These are phyloP conservation scores for Drosophila mimica DNA, from an alignment of 2,888 invertebrate species.

Conservation along the genomic window DNA sequence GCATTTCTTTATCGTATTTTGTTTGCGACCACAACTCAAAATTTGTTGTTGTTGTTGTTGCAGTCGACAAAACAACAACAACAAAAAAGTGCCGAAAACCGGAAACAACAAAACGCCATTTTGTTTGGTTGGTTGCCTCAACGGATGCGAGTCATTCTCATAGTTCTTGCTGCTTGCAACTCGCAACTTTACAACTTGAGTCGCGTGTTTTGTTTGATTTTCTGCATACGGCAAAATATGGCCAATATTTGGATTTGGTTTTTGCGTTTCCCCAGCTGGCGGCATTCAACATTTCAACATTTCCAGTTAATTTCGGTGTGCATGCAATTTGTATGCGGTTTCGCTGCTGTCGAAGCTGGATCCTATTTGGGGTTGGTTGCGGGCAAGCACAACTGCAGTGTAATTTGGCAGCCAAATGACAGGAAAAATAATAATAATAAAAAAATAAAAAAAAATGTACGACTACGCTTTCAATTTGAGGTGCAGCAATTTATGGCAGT, in stretches of 20 bases:
- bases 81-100: constrained; percentile 25
- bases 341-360: constrained; percentile 16
- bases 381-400: constrained; percentile 9
- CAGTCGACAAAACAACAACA: not conserved
- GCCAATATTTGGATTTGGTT: constrained; percentile 65
- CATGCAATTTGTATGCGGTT: constrained; percentile 66
- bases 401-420: constrained; percentile 67
- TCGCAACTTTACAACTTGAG: constrained; percentile 20
- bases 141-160: constrained; percentile 37
- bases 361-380: not conserved
- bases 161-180: constrained; percentile 6
- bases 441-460: constrained; percentile 2
- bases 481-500: constrained; percentile 25
- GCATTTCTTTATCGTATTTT: constrained; percentile 18
- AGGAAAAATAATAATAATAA: constrained; percentile 1
- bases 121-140: constrained; percentile 58
- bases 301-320: constrained; percentile 64
- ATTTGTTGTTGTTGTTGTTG: constrained; percentile 12
- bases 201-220: constrained; percentile 54
- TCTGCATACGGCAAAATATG: constrained; percentile 54
- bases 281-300: constrained; percentile 30
- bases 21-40: constrained; percentile 38
- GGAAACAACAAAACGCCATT: constrained; percentile 67
- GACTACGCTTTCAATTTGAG: constrained; percentile 30
- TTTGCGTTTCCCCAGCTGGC: constrained; percentile 22